phyloP scores from a whole-genome alignment of 2,113 vertebrate genomes.

The Nerophis lumbriciformis region DNA sequence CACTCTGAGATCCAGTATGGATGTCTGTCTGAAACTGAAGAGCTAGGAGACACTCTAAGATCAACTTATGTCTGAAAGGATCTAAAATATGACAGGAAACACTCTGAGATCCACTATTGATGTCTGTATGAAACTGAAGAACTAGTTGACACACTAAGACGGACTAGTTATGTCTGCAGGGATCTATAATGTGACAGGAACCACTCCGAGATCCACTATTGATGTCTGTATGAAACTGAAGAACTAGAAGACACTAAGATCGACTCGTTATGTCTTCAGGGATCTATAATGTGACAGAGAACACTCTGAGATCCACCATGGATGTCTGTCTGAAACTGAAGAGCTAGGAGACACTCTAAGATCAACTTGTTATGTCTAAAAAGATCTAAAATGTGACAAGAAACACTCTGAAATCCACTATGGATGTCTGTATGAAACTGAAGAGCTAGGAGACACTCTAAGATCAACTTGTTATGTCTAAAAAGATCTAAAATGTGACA shows the following conservation, averaged over 20 bases:
- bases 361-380: neutral
- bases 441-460: too few species aligned
- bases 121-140: neutral
- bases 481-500: neutral
- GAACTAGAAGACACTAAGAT: neutral
- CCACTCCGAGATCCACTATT: neutral
- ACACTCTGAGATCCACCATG: neutral
- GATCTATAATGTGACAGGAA: too few species aligned
- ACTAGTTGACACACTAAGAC: too few species aligned
- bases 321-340: neutral
- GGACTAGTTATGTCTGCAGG: too few species aligned
- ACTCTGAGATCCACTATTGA: neutral
- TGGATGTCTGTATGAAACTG: too few species aligned
- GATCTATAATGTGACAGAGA: neutral
- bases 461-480: neutral
- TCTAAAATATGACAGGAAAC: neutral
- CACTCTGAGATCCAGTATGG: neutral
- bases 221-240: neutral
- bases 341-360: too few species aligned
- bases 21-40: too few species aligned
- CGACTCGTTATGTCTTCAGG: neutral
- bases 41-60: too few species aligned
- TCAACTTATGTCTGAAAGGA: neutral
- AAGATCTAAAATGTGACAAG: neutral
- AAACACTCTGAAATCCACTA: neutral